Percentiles rank a stretch among this genome's conserved stretches.
These are phyloP conservation scores for Falco novaeseelandiae DNA, from an alignment of 2,797 vertebrate genomes.

Conservation along the genomic window DNA sequence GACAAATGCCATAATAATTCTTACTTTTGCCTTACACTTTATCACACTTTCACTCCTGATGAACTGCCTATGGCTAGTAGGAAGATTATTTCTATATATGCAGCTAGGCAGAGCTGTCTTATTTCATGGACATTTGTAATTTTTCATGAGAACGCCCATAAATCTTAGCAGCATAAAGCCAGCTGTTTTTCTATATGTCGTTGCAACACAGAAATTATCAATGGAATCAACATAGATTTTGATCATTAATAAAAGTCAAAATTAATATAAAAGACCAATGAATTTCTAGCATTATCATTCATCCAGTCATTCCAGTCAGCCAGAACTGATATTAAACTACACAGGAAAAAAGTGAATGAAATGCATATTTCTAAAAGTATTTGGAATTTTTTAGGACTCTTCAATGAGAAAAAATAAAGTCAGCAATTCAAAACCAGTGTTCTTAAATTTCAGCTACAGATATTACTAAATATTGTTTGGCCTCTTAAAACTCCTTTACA, in stretches of 20 bases:
- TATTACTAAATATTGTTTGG: background rate
- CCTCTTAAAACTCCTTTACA: background rate
- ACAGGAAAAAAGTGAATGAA: background rate
- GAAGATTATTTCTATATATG: slow-evolving; percentile 19
- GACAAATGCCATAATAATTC: slow-evolving; percentile 75
- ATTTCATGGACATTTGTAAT: slow-evolving; percentile 5
- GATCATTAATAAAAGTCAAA: background rate
- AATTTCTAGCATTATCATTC: background rate
- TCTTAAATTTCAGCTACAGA: background rate
- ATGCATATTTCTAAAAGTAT: background rate
- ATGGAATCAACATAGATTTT: background rate
- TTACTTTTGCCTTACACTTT: slow-evolving; percentile 38
- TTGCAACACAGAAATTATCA: background rate
- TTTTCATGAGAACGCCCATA: slow-evolving; percentile 10
- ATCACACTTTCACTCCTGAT: slow-evolving; percentile 47
- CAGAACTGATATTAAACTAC: background rate
- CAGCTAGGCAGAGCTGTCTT: background rate
- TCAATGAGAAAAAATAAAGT: background rate
- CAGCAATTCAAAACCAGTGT: background rate
- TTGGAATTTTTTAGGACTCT: background rate
- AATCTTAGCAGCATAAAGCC: background rate
- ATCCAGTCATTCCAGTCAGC: background rate
- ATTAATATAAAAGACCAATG: background rate
- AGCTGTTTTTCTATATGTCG: background rate
- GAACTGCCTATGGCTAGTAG: slow-evolving; percentile 8